These are phyloP conservation scores for Helicolenus hilgendorfi DNA, from an alignment of 2,797 vertebrate genomes.

Conservation along the genomic window DNA sequence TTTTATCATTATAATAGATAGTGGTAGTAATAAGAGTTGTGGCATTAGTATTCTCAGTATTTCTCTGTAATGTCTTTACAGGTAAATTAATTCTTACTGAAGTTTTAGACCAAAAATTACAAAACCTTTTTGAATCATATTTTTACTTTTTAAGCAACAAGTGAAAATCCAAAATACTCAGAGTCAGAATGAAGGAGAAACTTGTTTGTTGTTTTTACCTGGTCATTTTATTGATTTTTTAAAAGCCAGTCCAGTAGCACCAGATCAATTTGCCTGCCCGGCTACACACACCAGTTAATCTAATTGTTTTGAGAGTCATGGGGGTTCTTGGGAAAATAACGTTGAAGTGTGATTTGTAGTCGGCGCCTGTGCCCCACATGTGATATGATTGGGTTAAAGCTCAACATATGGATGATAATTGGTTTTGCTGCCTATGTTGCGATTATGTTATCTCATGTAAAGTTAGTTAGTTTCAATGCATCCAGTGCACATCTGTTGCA, in stretches of 20 bases:
- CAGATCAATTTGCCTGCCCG: neutral
- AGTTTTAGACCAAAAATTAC: neutral
- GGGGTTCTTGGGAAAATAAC: conserved; percentile 5
- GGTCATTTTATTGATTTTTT: neutral
- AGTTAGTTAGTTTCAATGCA: neutral
- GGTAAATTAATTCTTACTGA: neutral
- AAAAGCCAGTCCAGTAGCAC: neutral
- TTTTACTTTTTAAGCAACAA: neutral
- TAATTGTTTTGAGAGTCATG: conserved; percentile 16
- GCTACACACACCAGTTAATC: neutral
- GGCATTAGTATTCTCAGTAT: neutral
- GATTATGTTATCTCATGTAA: neutral
- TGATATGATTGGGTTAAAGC: conserved; percentile 13
- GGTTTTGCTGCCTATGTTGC: neutral
- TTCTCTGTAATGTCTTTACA: neutral
- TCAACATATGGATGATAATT: conserved; percentile 12
- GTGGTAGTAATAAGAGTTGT: neutral
- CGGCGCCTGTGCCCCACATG: neutral
- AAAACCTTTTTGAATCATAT: neutral
- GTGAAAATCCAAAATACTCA: neutral
- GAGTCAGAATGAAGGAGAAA: neutral
- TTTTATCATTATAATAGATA: neutral
- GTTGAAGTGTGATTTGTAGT: neutral
- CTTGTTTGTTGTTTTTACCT: neutral
- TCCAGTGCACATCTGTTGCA: neutral